Conservation (phyloP, 2,797 vertebrate species). For the Melanotaenia pygmaea region DNA sequence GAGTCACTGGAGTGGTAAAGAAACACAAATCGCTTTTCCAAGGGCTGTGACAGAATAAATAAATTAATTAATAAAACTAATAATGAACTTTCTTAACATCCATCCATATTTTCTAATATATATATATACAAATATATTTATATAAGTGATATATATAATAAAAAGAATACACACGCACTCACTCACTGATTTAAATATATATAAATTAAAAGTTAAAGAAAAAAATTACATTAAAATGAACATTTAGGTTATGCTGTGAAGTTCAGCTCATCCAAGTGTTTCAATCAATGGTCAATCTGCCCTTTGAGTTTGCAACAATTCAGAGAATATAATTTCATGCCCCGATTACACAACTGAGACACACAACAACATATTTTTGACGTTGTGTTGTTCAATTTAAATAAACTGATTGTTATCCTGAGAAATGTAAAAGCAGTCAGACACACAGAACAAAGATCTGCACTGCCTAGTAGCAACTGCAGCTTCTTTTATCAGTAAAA, state of each 20-base stretch:
- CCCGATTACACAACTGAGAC: too few species aligned
- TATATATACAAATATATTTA: too few species aligned
- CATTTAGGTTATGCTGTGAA: not conserved
- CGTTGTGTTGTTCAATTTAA: not conserved
- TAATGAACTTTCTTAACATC: not conserved
- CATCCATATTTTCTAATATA: not conserved
- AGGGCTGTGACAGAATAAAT: not conserved
- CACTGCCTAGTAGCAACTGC: conserved; percentile 4
- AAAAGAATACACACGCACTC: too few species aligned
- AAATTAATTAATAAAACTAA: not conserved
- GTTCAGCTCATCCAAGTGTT: conserved; percentile 46
- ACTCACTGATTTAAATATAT: not conserved
- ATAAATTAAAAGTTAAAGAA: not conserved
- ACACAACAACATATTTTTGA: conserved; percentile 18
- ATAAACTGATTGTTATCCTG: conserved; percentile 10
- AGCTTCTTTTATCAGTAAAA: conserved; percentile 50
- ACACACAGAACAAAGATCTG: not conserved
- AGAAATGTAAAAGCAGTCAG: not conserved
- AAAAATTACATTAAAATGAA: not conserved
- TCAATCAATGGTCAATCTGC: conserved; percentile 45
- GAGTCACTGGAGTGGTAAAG: conserved; percentile 36
- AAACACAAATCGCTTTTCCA: conserved; percentile 32
- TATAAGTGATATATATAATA: too few species aligned
- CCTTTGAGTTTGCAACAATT: conserved; percentile 27
- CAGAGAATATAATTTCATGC: not conserved